Evolutionary conservation across 2,113 vertebrate species (phyloP).

Genomic region (Mormoops blainvillei): DNA sequence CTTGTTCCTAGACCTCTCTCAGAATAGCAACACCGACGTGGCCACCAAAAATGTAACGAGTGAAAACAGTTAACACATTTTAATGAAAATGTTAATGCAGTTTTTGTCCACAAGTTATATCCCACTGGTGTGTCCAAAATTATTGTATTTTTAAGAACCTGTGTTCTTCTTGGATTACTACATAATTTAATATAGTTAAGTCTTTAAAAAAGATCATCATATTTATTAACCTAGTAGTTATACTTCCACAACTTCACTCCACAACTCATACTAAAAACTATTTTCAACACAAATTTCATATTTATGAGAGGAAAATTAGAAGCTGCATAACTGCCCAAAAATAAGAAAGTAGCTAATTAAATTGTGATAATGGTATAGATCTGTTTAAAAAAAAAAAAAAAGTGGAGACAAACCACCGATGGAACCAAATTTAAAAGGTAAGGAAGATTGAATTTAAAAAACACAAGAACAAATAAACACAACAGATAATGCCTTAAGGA

Average conservation of each 20-base stretch:
- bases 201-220: background rate
- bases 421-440: background rate
- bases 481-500: slow-evolving; percentile 1
- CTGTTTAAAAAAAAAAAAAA: background rate
- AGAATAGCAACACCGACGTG: background rate
- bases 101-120: background rate
- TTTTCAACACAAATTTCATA: background rate
- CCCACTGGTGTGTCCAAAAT: background rate
- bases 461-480: background rate
- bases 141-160: background rate
- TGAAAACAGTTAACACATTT: background rate
- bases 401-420: background rate
- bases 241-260: background rate
- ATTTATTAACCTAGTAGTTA: background rate
- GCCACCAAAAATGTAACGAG: background rate
- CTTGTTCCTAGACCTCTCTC: background rate
- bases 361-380: background rate
- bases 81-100: background rate
- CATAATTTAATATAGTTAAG: background rate
- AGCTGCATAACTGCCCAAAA: background rate
- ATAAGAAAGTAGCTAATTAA: background rate
- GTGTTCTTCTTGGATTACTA: background rate
- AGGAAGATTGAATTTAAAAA: background rate
- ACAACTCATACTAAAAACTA: background rate
- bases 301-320: background rate